phyloP scores from a whole-genome alignment of 1,140 invertebrate species.

The Caenorhabditis latens region DNA sequence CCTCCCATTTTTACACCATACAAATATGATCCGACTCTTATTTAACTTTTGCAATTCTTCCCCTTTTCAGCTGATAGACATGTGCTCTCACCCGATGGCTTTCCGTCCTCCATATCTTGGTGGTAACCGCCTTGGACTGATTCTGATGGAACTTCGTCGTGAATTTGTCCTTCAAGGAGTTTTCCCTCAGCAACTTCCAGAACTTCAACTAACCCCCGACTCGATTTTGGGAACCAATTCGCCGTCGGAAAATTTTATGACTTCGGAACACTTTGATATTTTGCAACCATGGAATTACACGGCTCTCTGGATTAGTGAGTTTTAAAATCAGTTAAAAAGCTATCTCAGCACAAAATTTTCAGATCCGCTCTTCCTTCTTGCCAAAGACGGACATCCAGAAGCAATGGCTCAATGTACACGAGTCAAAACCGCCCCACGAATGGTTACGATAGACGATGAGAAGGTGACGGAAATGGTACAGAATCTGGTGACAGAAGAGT shows the following conservation, averaged over 20 bases:
- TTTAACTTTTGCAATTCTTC: neutral
- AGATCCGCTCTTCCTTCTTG: constrained; percentile 62
- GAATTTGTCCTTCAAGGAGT: constrained; percentile 76
- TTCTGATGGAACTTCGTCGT: constrained; percentile 76
- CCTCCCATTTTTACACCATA: too few relatives aligned
- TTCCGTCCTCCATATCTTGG: constrained; percentile 76
- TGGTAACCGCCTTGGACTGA: constrained; percentile 75
- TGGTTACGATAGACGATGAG: constrained; percentile 64
- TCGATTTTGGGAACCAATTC: constrained; percentile 75
- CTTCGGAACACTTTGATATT: constrained; percentile 70
- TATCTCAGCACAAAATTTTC: neutral
- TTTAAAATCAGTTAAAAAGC: neutral
- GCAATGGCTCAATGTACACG: neutral
- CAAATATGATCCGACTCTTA: neutral
- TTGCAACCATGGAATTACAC: constrained; percentile 68
- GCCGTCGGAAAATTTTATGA: constrained; percentile 73
- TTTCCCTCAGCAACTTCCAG: constrained; percentile 75
- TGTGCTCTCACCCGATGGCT: constrained; percentile 73
- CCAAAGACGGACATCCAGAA: constrained; percentile 57
- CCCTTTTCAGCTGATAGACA: constrained; percentile 69
- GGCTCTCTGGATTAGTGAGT: constrained; percentile 74
- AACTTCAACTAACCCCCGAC: constrained; percentile 70
- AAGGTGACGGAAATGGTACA: constrained; percentile 55
- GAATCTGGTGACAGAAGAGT: constrained; percentile 27
- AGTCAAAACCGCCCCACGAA: constrained; percentile 57